Evolutionary conservation across 2,113 vertebrate genomes (phyloP).

Genomic region (Syrmaticus mikado): DNA sequence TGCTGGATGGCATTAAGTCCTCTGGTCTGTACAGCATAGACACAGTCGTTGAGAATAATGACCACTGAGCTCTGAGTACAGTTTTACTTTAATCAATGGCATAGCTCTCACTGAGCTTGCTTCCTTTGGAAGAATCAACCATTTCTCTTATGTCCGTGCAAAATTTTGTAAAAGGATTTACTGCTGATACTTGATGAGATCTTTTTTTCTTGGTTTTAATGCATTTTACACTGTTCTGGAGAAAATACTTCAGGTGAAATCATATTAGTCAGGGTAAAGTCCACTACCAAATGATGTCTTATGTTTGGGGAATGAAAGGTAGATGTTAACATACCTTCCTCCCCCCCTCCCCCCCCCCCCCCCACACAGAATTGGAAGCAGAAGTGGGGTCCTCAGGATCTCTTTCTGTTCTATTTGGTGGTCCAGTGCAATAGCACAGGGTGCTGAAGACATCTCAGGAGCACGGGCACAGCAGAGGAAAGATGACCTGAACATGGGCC

Average conservation of each 20-base stretch:
- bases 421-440: not conserved
- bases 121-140: not conserved
- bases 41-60: not conserved
- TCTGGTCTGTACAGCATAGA: not conserved
- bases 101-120: not conserved
- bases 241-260: not conserved
- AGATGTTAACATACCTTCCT: not conserved
- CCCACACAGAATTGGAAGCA: not conserved
- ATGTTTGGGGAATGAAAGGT: not conserved
- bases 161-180: not conserved
- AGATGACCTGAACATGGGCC: accelerated
- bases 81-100: not conserved
- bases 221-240: not conserved
- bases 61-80: not conserved
- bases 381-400: not conserved
- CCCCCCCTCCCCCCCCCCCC: too few relatives aligned
- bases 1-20: not conserved
- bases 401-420: not conserved
- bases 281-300: not conserved
- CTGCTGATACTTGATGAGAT: not conserved
- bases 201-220: not conserved
- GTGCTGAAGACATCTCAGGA: not conserved
- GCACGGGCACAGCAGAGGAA: not conserved
- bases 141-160: not conserved
- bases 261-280: not conserved